Evolutionary conservation across 2,888 invertebrate genomes (phyloP).

Genomic region (Macrophya annulata): DNA sequence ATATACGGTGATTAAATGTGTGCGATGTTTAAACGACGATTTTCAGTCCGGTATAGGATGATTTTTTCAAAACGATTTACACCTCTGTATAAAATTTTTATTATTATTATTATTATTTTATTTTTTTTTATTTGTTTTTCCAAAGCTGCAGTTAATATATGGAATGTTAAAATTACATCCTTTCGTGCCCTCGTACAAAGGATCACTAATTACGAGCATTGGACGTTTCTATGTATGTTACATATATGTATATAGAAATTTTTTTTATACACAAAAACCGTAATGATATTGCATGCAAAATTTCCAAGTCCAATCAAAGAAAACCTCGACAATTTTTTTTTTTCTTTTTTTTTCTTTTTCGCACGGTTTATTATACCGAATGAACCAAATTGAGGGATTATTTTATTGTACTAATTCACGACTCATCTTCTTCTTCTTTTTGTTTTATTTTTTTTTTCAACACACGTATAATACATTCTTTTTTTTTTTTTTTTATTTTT

Average conservation of each 20-base stretch:
- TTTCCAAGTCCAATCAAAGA: not conserved
- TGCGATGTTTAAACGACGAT: too few relatives aligned
- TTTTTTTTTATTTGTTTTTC: too few relatives aligned
- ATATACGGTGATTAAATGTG: too few relatives aligned
- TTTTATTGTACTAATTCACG: not conserved
- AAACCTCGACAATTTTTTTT: not conserved
- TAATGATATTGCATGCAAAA: not conserved
- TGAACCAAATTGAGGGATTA: not conserved
- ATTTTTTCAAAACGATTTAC: not conserved
- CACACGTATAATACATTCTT: too few relatives aligned
- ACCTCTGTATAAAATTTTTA: too few relatives aligned
- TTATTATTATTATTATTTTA: not conserved
- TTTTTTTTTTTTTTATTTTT: not conserved
- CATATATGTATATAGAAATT: too few relatives aligned
- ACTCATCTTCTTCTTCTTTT: not conserved
- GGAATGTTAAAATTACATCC: not conserved
- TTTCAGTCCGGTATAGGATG: too few relatives aligned
- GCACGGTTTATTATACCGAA: not conserved
- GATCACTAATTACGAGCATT: conserved; percentile 1
- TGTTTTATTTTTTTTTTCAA: not conserved
- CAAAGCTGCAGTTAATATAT: not conserved
- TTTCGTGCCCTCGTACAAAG: not conserved
- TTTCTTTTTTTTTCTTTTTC: not conserved
- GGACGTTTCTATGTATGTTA: not conserved
- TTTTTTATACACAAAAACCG: too few relatives aligned